These are phyloP conservation scores for Catocala sponsa DNA, from an alignment of 2,888 invertebrate species.

Conservation along the genomic window DNA sequence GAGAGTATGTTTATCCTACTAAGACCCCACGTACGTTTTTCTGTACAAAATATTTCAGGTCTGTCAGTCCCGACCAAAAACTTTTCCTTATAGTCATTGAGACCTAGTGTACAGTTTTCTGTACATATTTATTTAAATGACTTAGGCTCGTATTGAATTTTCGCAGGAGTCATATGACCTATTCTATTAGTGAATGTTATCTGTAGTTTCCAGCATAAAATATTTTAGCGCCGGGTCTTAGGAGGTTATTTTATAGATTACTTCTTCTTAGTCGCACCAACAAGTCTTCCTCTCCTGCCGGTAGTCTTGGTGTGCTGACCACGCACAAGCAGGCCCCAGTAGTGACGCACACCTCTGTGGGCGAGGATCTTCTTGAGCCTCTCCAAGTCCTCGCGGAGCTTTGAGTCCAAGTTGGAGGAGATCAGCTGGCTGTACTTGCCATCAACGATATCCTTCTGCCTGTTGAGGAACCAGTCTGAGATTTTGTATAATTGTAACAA, in stretches of 20 bases:
- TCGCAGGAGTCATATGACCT: too few species aligned
- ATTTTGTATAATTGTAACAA: constrained; percentile 99
- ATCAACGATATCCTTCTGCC: constrained; percentile 99
- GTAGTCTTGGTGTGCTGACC: constrained; percentile 99
- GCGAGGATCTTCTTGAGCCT: constrained; percentile 99
- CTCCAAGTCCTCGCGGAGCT: constrained; percentile 99
- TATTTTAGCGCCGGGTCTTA: too few species aligned
- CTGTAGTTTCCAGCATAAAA: too few species aligned
- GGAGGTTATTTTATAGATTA: constrained; percentile 89
- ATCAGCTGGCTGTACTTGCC: constrained; percentile 99
- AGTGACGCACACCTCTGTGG: constrained; percentile 99
- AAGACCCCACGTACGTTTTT: too few species aligned
- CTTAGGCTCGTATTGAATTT: too few species aligned
- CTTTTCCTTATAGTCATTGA: too few species aligned
- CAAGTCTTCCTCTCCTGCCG: constrained; percentile 99
- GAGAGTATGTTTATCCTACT: too few species aligned
- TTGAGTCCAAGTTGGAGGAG: constrained; percentile 97
- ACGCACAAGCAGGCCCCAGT: constrained; percentile 99
- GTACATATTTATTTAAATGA: too few species aligned
- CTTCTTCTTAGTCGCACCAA: constrained; percentile 99
- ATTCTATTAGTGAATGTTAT: too few species aligned
- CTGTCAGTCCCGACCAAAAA: too few species aligned
- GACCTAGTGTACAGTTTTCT: too few species aligned
- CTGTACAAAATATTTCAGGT: too few species aligned
- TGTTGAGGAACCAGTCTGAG: constrained; percentile 99